These are phyloP conservation scores for Chironomus striatipennis DNA, from an alignment of 1,140 invertebrate species.

Conservation along the genomic window DNA sequence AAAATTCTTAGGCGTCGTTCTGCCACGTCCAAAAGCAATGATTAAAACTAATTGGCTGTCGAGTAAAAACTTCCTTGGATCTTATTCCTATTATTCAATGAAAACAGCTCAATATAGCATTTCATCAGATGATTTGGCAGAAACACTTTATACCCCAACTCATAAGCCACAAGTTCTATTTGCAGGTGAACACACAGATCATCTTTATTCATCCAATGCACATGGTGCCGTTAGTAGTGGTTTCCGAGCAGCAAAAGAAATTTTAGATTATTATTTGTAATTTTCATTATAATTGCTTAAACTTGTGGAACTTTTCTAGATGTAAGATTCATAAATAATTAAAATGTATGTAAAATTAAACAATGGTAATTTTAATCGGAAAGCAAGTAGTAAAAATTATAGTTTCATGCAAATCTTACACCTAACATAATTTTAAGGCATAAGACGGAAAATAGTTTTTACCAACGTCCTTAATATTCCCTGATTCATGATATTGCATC, in stretches of 20 bases:
- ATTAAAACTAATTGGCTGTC: constrained; percentile 57
- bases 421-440: no score
- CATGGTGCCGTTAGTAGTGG: constrained; percentile 57
- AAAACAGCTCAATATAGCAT: constrained; percentile 34
- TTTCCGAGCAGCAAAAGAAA: not conserved
- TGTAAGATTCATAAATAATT: no score
- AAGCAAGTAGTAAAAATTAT: no score
- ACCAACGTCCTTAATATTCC: no score
- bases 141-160: constrained; percentile 44
- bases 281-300: no score
- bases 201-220: constrained; percentile 61
- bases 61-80: constrained; percentile 57
- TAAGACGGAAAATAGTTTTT: no score
- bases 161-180: constrained; percentile 52
- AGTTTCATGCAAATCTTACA: no score
- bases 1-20: not conserved
- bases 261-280: not conserved
- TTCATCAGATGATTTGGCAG: constrained; percentile 43
- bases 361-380: no score
- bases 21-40: constrained; percentile 27
- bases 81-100: constrained; percentile 58
- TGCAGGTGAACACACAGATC: constrained; percentile 47
- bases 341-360: no score
- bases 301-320: no score
- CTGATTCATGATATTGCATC: no score